phyloP scores from a whole-genome alignment of 2,888 invertebrate species.

The Carabus problematicus region DNA sequence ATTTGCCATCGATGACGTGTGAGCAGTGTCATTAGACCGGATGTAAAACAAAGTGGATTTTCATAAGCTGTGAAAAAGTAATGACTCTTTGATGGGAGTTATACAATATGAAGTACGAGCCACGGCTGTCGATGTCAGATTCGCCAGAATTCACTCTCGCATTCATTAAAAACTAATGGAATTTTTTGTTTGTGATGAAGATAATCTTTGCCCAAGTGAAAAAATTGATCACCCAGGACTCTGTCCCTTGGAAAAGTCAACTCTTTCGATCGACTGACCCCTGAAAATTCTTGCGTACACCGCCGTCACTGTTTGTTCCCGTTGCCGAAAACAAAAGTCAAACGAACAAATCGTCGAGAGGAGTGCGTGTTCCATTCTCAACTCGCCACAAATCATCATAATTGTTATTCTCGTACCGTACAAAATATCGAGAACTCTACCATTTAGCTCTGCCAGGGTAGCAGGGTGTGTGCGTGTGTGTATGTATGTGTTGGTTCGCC shows the following conservation, averaged over 20 bases:
- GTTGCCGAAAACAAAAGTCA: constrained; percentile 8
- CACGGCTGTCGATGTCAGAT: background rate
- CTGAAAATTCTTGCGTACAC: background rate
- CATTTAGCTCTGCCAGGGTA: background rate
- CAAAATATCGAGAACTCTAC: constrained; percentile 32
- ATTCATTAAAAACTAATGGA: too few relatives aligned
- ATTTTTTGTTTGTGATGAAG: too few relatives aligned
- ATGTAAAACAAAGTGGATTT: constrained; percentile 39
- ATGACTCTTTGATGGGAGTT: constrained; percentile 37
- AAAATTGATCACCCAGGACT: too few relatives aligned
- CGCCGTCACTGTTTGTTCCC: background rate
- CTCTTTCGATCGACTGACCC: background rate
- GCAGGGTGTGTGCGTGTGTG: too few relatives aligned
- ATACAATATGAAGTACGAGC: constrained; percentile 34
- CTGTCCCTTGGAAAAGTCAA: too few relatives aligned
- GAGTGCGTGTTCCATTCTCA: background rate
- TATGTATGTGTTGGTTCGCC: too few relatives aligned
- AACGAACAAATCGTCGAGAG: constrained; percentile 15
- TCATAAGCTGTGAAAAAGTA: constrained; percentile 41
- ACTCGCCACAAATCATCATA: constrained; percentile 34
- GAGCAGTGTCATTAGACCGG: constrained; percentile 9
- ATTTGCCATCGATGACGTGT: constrained; percentile 36
- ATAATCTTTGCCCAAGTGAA: too few relatives aligned
- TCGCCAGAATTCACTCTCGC: constrained; percentile 14
- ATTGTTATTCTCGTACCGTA: constrained; percentile 36